Evolutionary conservation across 2,113 vertebrate genomes (phyloP).

Genomic region (Dasypus novemcinctus): DNA sequence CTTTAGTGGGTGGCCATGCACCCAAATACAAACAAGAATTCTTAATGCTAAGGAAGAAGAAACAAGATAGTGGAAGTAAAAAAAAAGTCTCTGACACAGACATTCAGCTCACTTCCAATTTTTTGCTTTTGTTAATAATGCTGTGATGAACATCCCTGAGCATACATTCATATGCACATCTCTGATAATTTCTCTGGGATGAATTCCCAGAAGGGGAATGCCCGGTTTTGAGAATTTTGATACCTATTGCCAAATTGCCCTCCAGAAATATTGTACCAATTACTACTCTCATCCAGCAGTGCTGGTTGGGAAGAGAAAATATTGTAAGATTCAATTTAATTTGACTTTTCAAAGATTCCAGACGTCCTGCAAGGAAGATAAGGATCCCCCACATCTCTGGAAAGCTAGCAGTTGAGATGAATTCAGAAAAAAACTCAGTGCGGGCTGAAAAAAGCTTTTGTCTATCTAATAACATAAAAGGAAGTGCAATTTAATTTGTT

Average conservation of each 20-base stretch:
- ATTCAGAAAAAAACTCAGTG: conserved; percentile 6
- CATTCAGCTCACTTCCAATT: not conserved
- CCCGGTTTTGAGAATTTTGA: conserved; percentile 54
- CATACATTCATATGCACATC: not conserved
- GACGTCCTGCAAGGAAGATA: conserved; percentile 53
- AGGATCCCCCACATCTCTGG: conserved; percentile 23
- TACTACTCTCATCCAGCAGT: conserved; percentile 50
- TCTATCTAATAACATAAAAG: conserved; percentile 58
- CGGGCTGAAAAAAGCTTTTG: conserved; percentile 34
- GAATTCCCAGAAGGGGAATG: conserved; percentile 40
- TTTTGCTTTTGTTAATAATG: not conserved
- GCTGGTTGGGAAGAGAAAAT: conserved; percentile 41
- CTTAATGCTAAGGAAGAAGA: not conserved
- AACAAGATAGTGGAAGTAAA: not conserved
- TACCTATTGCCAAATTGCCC: conserved; percentile 33
- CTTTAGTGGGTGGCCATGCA: not conserved
- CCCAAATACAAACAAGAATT: not conserved
- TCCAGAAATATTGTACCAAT: conserved; percentile 59
- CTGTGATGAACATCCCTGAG: not conserved
- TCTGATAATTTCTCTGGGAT: conserved; percentile 25
- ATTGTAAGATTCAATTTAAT: conserved; percentile 62
- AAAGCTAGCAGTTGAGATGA: conserved; percentile 32
- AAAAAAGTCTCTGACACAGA: not conserved
- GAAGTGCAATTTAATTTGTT: conserved; percentile 42
- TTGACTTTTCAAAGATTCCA: conserved; percentile 62